A percentile compares a stretch with the other conserved stretches of the same genome.
Conservation (phyloP, 2,797 vertebrate genomes). For the Chlorospingus flavigularis region DNA sequence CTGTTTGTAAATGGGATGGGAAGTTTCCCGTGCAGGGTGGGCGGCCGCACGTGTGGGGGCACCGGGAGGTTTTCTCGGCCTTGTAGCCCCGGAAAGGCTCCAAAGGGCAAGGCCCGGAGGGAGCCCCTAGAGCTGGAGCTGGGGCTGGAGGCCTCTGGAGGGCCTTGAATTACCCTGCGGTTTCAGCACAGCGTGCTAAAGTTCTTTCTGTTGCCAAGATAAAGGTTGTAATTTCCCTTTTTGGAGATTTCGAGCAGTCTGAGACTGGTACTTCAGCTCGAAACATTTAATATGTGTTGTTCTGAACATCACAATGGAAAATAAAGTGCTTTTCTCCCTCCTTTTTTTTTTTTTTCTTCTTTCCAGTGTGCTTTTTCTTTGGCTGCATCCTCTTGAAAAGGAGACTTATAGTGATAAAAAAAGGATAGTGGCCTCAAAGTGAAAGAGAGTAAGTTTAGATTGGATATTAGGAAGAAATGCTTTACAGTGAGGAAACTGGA, state of each 20-base stretch:
- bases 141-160: not conserved
- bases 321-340: not conserved
- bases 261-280: not conserved
- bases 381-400: not conserved
- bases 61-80: fast-evolving
- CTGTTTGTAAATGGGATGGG: not conserved
- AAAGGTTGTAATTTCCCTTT: not conserved
- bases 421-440: not conserved
- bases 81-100: not conserved
- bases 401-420: not conserved
- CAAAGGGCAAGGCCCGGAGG: not conserved
- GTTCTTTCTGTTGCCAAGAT: not conserved
- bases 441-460: not conserved
- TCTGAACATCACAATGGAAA: not conserved
- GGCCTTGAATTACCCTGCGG: not conserved
- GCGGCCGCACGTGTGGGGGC: not conserved
- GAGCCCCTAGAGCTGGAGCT: fast-evolving
- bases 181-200: not conserved
- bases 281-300: not conserved
- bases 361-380: not conserved
- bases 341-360: too few species aligned
- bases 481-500: not conserved
- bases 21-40: fast-evolving
- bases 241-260: fast-evolving
- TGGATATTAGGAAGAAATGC: not conserved